A percentile compares a stretch with the other conserved stretches of the same genome.
Conservation (phyloP, 1,140 invertebrate species). For the Adelges cooleyi region DNA sequence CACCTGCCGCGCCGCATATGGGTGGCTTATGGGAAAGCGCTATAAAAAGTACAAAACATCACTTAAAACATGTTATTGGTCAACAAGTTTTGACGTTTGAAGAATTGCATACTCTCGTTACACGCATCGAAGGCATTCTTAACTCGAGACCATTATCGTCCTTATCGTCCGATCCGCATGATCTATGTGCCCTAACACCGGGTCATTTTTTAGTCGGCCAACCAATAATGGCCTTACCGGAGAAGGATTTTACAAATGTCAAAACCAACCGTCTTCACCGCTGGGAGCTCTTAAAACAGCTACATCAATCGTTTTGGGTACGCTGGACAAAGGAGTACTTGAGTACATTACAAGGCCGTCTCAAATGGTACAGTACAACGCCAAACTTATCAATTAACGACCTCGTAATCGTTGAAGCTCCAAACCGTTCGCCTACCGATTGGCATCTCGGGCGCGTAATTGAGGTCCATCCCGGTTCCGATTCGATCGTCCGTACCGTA, state of each 20-base stretch:
- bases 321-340: conserved; percentile 35
- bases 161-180: conserved; percentile 34
- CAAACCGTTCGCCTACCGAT: too few species aligned
- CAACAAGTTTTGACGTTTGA: conserved; percentile 33
- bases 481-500: too few species aligned
- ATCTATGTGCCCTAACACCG: conserved; percentile 34
- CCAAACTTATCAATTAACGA: neutral
- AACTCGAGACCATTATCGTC: conserved; percentile 38
- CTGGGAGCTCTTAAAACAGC: conserved; percentile 30
- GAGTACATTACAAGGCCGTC: conserved; percentile 32
- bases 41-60: conserved; percentile 36
- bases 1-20: conserved; percentile 36
- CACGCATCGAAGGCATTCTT: conserved; percentile 33
- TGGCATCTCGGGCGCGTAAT: conserved; percentile 35
- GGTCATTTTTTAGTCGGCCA: conserved; percentile 34
- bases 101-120: conserved; percentile 34
- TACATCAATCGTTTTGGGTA: conserved; percentile 33
- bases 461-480: conserved; percentile 32
- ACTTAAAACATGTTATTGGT: conserved; percentile 35
- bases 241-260: too few species aligned
- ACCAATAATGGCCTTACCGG: too few species aligned
- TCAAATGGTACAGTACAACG: conserved; percentile 34
- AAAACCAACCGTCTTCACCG: conserved; percentile 29
- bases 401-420: too few species aligned
- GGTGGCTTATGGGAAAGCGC: conserved; percentile 38